phyloP scores from a whole-genome alignment of 2,888 invertebrate genomes.

The Dendrolimus pini region DNA sequence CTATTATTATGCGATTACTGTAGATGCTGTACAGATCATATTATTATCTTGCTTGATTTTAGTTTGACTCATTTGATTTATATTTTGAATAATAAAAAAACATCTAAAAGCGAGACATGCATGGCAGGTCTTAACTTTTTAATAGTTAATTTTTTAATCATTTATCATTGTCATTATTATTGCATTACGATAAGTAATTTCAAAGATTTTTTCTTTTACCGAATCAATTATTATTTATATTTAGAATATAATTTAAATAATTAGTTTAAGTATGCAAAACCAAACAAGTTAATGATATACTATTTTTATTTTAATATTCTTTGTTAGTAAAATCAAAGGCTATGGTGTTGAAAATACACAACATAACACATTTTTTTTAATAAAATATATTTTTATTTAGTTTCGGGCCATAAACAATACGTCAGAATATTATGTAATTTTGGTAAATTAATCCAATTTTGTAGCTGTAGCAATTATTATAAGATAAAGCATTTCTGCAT shows the following conservation, averaged over 20 bases:
- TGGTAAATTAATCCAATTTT: not conserved
- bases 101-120: no score
- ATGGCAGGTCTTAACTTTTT: no score
- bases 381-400: slow-evolving; percentile 16
- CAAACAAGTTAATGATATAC: slow-evolving; percentile 31
- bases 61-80: no score
- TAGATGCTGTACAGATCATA: no score
- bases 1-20: no score
- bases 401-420: slow-evolving; percentile 30
- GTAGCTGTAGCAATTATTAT: not conserved
- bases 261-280: slow-evolving; percentile 55
- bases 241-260: slow-evolving; percentile 23
- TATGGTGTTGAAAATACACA: slow-evolving; percentile 30
- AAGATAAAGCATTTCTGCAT: not conserved
- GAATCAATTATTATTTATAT: slow-evolving; percentile 8
- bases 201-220: no score
- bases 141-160: no score
- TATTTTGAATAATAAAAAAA: no score
- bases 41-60: no score
- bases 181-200: no score
- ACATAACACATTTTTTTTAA: slow-evolving; percentile 5
- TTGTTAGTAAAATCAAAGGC: slow-evolving; percentile 21
- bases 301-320: not conserved
- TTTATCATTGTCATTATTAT: no score
- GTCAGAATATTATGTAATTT: slow-evolving; percentile 20